A percentile compares a stretch with the other conserved stretches of the same genome.
Conservation (phyloP, 2,113 vertebrate species). For the Malurus melanocephalus region DNA sequence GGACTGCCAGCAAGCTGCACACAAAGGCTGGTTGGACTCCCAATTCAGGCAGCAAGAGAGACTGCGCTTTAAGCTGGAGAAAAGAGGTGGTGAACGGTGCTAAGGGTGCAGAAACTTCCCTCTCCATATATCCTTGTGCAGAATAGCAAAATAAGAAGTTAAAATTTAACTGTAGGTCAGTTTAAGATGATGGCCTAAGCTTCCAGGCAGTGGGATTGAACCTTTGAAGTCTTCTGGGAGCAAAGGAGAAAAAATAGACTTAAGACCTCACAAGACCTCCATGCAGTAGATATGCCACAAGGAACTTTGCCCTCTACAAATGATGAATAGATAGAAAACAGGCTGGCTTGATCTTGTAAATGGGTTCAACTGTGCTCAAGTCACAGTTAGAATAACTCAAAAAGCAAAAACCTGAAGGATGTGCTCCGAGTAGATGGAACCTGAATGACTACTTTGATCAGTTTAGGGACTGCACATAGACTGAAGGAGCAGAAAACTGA, state of each 20-base stretch:
- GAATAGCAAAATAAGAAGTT: background rate
- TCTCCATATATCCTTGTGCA: accelerated
- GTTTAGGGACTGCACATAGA: background rate
- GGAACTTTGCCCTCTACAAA: background rate
- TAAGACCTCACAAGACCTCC: background rate
- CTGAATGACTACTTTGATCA: background rate
- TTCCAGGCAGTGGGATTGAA: background rate
- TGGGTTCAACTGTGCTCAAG: background rate
- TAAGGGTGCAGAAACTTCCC: background rate
- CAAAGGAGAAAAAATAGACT: background rate
- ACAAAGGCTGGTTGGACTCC: background rate
- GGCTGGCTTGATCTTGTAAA: background rate
- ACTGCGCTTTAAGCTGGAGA: background rate
- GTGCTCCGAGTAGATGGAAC: background rate
- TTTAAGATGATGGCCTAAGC: background rate
- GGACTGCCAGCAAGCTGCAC: background rate
- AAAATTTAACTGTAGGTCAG: accelerated
- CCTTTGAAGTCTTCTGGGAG: background rate
- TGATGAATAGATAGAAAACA: accelerated
- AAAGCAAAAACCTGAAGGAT: background rate
- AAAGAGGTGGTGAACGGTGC: background rate
- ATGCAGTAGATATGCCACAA: background rate
- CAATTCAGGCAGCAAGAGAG: background rate
- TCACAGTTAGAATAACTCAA: background rate
- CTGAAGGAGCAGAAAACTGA: background rate